phyloP scores from a whole-genome alignment of 2,888 invertebrate species.

The Netelia inedita region DNA sequence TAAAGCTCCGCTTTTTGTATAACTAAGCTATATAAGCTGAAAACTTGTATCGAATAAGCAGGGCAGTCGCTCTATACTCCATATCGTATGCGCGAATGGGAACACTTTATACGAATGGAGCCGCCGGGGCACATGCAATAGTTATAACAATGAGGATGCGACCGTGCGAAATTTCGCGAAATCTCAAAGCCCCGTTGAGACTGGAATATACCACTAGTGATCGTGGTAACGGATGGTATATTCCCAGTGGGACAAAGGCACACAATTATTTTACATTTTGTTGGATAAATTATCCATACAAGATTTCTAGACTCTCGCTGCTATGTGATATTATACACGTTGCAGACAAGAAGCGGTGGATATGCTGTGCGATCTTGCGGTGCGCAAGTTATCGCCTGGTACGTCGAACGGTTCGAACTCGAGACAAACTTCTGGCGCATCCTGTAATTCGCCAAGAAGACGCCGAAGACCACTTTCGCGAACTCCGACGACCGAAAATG shows the following conservation, averaged over 20 bases:
- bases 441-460: constrained; percentile 88
- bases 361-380: constrained; percentile 93
- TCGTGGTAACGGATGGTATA: background rate
- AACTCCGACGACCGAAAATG: constrained; percentile 83
- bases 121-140: constrained; percentile 27
- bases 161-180: constrained; percentile 1
- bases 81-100: constrained; percentile 50
- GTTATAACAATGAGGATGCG: constrained; percentile 32
- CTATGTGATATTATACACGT: background rate
- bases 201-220: constrained; percentile 47
- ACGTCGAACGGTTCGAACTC: constrained; percentile 83
- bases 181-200: constrained; percentile 48
- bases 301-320: background rate
- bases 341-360: constrained; percentile 93
- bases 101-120: constrained; percentile 11
- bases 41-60: constrained; percentile 50
- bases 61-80: constrained; percentile 21
- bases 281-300: background rate
- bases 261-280: background rate
- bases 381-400: constrained; percentile 90
- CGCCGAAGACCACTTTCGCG: constrained; percentile 87
- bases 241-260: constrained; percentile 21
- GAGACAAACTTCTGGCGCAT: constrained; percentile 84
- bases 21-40: constrained; percentile 32
- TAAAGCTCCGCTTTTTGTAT: constrained; percentile 46